Evolutionary conservation across 2,113 vertebrate genomes (phyloP), one percentile per base, ranked within the genome.

Genomic region (Asarcornis scutulata): DNA sequence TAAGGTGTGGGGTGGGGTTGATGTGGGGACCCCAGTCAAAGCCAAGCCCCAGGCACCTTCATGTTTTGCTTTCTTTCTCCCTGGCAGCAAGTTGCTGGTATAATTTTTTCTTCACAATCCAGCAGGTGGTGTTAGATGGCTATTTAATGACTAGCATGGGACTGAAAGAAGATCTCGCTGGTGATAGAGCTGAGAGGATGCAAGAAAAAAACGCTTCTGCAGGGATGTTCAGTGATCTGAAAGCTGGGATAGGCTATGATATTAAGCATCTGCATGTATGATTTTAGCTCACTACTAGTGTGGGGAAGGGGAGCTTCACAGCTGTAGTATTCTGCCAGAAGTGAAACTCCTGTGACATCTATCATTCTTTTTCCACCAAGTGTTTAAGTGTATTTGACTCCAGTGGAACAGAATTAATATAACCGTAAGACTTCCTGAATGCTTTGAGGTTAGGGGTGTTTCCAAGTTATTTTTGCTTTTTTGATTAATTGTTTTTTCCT

Each of bases 51-150:
- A 58, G 63, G 17, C 36, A 40, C 27, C 11, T 62, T 36, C 25
- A 4, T 17, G 17, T 63, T 23, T 50, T 26, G 4, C 17, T 36
- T 44, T 25, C n/a, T 56, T 52, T 79, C 69, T 92, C 38, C 31
- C 22, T 3, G 6, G 25, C 71, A 87, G 62, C 31, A 56, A 85
- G 9, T 13, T 76, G n/a, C 52, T 12, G 2, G 5, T 64, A 14
- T 53, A 1, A 17, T 62, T 67, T 87, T 86, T 83, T 83, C 91
- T 74, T 67, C n/a, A 25, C 58, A 77, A 75, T 82, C 96, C 95
- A 96, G 95, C 90, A 97, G 96, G 92, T 97, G 97, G 97, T 95
- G 97, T 96, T 96, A 96, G 95, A 91, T 64, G 82, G 95, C 94
- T 94, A 76, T 83, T 95, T 88, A 88, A 97, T 95, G 90, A 83